These are phyloP conservation scores for Champsocephalus gunnari DNA, from an alignment of 2,797 vertebrate genomes.

Conservation along the genomic window DNA sequence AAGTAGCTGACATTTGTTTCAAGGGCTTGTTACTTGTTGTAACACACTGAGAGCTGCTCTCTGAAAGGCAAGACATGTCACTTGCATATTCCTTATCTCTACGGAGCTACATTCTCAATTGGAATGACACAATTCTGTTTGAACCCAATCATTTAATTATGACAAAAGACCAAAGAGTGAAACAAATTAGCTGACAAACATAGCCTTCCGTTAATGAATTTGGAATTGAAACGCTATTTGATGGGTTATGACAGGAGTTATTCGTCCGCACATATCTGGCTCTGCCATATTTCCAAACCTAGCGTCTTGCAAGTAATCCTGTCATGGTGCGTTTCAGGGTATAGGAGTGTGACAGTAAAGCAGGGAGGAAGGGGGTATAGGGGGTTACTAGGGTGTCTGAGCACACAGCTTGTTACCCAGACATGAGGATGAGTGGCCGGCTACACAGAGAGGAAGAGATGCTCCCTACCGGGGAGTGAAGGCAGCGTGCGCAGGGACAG, in stretches of 20 bases:
- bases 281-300: conserved; percentile 48
- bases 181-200: conserved; percentile 59
- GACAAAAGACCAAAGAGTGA: conserved; percentile 42
- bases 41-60: conserved; percentile 28
- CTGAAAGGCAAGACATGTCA: conserved; percentile 35
- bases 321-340: conserved; percentile 56
- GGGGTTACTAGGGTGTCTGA: conserved; percentile 51
- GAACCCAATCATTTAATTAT: conserved; percentile 36
- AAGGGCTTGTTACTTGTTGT: conserved; percentile 49
- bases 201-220: conserved; percentile 47
- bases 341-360: conserved; percentile 57
- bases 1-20: conserved; percentile 67
- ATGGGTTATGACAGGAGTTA: conserved; percentile 52
- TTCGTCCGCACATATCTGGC: conserved; percentile 54
- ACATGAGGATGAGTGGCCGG: conserved; percentile 67
- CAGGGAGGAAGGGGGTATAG: not conserved
- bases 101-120: conserved; percentile 16
- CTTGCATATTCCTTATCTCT: not conserved
- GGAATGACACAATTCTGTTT: not conserved
- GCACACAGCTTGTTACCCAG: conserved; percentile 71
- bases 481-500: conserved; percentile 67
- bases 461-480: conserved; percentile 65
- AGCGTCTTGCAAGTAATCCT: conserved; percentile 53
- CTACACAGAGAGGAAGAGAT: conserved; percentile 60
- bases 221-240: conserved; percentile 43